phyloP scores from a whole-genome alignment of 2,888 invertebrate species.

The Thereva nobilitata region DNA sequence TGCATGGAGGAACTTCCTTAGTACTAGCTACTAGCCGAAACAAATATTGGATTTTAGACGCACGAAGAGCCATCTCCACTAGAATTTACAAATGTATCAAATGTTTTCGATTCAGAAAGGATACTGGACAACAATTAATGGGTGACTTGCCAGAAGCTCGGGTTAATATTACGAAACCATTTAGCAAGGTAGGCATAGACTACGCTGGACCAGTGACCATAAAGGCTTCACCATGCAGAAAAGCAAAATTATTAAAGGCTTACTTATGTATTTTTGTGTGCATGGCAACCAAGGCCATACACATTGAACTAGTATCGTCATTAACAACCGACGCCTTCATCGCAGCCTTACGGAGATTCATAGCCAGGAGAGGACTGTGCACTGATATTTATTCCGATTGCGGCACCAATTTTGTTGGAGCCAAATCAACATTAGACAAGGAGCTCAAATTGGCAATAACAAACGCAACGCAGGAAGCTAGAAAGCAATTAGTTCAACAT shows the following conservation, averaged over 20 bases:
- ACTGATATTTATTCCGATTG: too few relatives aligned
- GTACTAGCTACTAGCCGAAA: constrained; percentile 36
- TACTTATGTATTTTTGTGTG: constrained; percentile 1
- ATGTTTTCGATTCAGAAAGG: constrained; percentile 15
- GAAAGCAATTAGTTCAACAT: too few relatives aligned
- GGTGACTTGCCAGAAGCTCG: too few relatives aligned
- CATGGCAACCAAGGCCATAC: background rate
- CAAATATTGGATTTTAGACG: constrained; percentile 43
- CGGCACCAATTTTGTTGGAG: too few relatives aligned
- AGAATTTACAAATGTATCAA: constrained; percentile 35
- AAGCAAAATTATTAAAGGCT: background rate
- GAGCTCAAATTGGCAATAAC: too few relatives aligned
- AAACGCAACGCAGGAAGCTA: too few relatives aligned
- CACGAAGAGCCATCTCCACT: constrained; percentile 18
- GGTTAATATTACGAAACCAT: too few relatives aligned
- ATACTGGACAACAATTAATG: too few relatives aligned
- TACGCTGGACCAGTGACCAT: background rate
- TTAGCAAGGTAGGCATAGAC: background rate
- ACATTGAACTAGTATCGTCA: background rate
- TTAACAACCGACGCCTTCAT: too few relatives aligned
- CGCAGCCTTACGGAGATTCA: too few relatives aligned
- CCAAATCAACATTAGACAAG: too few relatives aligned
- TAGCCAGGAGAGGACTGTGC: too few relatives aligned
- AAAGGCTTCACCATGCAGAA: background rate
- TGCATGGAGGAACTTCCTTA: constrained; percentile 43